Evolutionary conservation across 2,888 invertebrate species (phyloP).

Genomic region (Pyrocoelia pectoralis): DNA sequence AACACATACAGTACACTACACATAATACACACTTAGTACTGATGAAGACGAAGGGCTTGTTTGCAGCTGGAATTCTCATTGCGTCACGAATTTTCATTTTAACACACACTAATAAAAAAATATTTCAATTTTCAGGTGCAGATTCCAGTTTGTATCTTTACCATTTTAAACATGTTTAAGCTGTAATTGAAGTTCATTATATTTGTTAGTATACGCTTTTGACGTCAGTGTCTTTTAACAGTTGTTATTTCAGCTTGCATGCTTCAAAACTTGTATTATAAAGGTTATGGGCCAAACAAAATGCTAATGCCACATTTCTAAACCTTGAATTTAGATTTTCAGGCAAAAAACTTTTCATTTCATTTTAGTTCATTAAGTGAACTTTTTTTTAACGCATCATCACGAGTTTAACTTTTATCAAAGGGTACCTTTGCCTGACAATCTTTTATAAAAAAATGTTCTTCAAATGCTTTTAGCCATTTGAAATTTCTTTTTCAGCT

Average conservation of each 20-base stretch:
- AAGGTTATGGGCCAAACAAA: constrained; percentile 43
- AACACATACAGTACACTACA: constrained; percentile 33
- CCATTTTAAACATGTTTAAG: constrained; percentile 41
- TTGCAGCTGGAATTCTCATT: constrained; percentile 52
- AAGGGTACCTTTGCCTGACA: constrained; percentile 1
- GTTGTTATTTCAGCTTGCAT: constrained; percentile 40
- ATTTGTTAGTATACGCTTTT: constrained; percentile 38
- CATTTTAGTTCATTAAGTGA: no score
- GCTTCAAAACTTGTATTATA: constrained; percentile 33
- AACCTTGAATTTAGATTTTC: constrained; percentile 29
- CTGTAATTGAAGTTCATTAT: constrained; percentile 55
- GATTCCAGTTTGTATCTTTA: constrained; percentile 37
- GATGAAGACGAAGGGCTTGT: constrained; percentile 47
- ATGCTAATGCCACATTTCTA: constrained; percentile 36
- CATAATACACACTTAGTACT: constrained; percentile 20
- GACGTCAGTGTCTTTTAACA: constrained; percentile 37
- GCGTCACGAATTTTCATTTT: constrained; percentile 52
- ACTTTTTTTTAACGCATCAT: no score
- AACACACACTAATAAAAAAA: constrained; percentile 33
- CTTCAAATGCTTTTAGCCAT: constrained; percentile 27
- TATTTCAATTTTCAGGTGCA: constrained; percentile 47
- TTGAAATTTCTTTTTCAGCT: constrained; percentile 47
- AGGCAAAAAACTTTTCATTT: constrained; percentile 27
- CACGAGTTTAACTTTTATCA: neutral
- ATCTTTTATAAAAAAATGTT: neutral